These are phyloP conservation scores for Corydoras sp. DNA, from an alignment of 2,113 vertebrate species.

Conservation along the genomic window DNA sequence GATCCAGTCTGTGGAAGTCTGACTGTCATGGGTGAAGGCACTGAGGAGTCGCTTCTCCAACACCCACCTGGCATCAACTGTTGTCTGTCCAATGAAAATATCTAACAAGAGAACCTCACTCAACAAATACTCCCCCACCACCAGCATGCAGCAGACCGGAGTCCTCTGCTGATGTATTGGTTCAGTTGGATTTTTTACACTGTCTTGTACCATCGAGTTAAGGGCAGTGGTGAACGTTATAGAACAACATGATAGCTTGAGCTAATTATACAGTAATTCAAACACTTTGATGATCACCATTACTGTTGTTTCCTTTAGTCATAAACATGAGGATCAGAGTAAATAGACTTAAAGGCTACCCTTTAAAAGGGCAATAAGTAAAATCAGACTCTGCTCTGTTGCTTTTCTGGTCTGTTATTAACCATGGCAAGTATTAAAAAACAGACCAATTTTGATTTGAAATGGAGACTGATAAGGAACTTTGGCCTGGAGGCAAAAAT, in stretches of 20 bases:
- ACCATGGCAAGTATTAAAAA: conserved; percentile 5
- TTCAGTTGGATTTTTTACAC: conserved; percentile 1
- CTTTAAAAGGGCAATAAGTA: conserved; percentile 37
- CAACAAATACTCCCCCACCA: conserved; percentile 13
- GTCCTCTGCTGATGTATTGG: background rate
- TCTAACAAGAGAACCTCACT: conserved; percentile 5
- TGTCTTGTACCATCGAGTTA: conserved; percentile 1
- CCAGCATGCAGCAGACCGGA: conserved; percentile 32
- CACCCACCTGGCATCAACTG: conserved; percentile 21
- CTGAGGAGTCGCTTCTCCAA: conserved; percentile 26
- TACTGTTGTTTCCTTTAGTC: conserved; percentile 12
- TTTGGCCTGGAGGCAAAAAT: conserved; percentile 17
- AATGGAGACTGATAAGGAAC: conserved; percentile 17
- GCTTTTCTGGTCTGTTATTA: background rate
- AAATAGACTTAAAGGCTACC: conserved; percentile 21
- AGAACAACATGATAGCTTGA: background rate
- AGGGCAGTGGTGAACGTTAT: background rate
- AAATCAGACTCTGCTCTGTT: conserved; percentile 3
- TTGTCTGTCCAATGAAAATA: conserved; percentile 21
- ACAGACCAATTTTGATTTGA: conserved; percentile 6
- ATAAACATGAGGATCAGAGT: conserved; percentile 19
- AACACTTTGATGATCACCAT: conserved; percentile 20
- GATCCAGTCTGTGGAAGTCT: conserved; percentile 96
- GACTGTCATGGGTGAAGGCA: conserved; percentile 50
- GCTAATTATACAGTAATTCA: background rate